phyloP scores from a whole-genome alignment of 2,797 vertebrate genomes.

The Mormyrops boulengeri region DNA sequence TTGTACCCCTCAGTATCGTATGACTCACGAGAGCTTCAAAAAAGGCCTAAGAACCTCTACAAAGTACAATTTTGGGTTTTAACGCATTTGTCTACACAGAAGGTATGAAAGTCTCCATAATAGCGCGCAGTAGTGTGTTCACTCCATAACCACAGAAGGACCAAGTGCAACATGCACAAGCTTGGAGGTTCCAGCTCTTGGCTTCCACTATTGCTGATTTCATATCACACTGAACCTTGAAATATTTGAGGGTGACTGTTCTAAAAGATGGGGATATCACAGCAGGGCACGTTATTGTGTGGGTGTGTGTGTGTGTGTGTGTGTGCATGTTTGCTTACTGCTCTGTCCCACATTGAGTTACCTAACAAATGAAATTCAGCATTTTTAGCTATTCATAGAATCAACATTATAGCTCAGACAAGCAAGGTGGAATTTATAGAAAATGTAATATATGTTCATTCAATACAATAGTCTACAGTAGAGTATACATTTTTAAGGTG shows the following conservation, averaged over 20 bases:
- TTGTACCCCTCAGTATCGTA: not conserved
- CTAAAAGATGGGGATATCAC: not conserved
- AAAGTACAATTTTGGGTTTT: slow-evolving; percentile 9
- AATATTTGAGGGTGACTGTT: not conserved
- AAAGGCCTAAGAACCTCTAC: slow-evolving; percentile 2
- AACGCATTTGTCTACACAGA: not conserved
- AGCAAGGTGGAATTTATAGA: not conserved
- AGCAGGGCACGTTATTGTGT: not conserved
- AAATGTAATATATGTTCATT: not conserved
- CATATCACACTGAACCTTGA: not conserved
- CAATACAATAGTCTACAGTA: not conserved
- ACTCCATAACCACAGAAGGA: not conserved
- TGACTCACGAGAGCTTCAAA: slow-evolving; percentile 10
- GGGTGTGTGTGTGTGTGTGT: not conserved
- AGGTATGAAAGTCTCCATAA: not conserved
- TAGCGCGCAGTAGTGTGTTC: not conserved
- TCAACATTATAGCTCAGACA: not conserved
- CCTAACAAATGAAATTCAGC: not conserved
- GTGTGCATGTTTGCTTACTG: not conserved
- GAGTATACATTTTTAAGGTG: not conserved
- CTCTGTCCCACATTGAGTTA: not conserved
- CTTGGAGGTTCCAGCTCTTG: not conserved
- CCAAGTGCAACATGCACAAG: not conserved
- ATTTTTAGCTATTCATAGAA: not conserved
- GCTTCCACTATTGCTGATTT: not conserved